Percentiles rank a stretch among this genome's conserved stretches.
phyloP scores from a whole-genome alignment of 2,888 invertebrate species.

The Criorhina ranunculi region DNA sequence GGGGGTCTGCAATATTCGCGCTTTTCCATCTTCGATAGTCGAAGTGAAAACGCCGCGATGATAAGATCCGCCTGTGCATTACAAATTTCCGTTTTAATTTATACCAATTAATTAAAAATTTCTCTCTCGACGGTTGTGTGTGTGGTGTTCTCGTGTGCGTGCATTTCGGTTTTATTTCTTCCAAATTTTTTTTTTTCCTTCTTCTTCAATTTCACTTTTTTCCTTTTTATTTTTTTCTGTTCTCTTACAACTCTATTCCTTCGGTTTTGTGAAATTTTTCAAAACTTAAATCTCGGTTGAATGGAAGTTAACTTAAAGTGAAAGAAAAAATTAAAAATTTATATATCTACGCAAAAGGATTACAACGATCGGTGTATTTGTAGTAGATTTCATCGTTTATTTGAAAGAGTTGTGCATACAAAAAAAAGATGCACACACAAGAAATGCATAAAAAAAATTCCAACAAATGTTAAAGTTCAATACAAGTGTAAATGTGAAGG shows the following conservation, averaged over 20 bases:
- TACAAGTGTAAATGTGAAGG: constrained; percentile 66
- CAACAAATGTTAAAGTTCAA: constrained; percentile 69
- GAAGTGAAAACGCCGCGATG: constrained; percentile 77
- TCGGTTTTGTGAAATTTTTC: constrained; percentile 30
- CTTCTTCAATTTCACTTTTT: constrained; percentile 10
- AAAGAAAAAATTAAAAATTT: neutral
- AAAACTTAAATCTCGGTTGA: constrained; percentile 35
- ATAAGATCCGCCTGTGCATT: constrained; percentile 75
- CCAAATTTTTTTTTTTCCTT: constrained; percentile 3
- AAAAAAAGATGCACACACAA: constrained; percentile 17
- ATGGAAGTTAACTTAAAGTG: constrained; percentile 21
- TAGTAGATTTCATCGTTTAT: neutral
- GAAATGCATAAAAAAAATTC: constrained; percentile 38
- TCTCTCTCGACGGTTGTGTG: constrained; percentile 68
- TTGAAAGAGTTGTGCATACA: no score
- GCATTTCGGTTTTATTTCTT: constrained; percentile 54
- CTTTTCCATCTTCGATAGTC: constrained; percentile 75
- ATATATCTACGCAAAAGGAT: constrained; percentile 12
- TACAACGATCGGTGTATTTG: neutral
- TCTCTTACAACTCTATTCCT: neutral
- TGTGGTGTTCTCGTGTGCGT: constrained; percentile 64
- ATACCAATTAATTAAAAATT: constrained; percentile 73
- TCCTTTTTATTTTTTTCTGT: neutral
- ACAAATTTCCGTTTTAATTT: constrained; percentile 72
- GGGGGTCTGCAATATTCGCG: constrained; percentile 74